Evolutionary conservation across 2,888 invertebrate genomes (phyloP).

Genomic region (Oasisia sp.): DNA sequence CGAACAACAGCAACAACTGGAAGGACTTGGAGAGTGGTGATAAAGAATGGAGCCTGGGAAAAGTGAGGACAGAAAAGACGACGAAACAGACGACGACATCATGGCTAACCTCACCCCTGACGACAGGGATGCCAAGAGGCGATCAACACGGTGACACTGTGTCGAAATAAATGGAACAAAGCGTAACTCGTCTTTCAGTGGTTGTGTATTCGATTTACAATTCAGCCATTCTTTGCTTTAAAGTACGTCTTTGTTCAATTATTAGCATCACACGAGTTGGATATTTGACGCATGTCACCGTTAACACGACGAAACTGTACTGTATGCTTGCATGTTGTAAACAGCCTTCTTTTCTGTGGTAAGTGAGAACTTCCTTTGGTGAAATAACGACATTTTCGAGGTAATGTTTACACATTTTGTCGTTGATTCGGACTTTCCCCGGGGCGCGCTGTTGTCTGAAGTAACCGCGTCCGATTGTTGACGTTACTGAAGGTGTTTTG

Average conservation of each 20-base stretch:
- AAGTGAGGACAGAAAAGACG: too few species aligned
- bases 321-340: background rate
- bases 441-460: too few species aligned
- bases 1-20: too few species aligned
- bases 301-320: background rate
- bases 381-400: background rate
- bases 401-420: too few species aligned
- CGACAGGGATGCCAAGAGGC: too few species aligned
- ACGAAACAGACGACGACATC: too few species aligned
- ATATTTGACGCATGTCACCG: background rate
- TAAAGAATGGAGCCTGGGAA: too few species aligned
- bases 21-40: too few species aligned
- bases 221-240: background rate
- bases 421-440: too few species aligned
- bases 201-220: background rate
- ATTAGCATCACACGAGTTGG: background rate
- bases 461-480: too few species aligned
- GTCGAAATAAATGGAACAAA: background rate
- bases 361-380: background rate
- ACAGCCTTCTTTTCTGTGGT: background rate
- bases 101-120: too few species aligned
- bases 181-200: background rate
- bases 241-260: background rate
- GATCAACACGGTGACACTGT: background rate
- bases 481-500: too few species aligned